These are phyloP conservation scores for Drosophila conformis DNA, from an alignment of 2,888 invertebrate genomes.

Conservation along the genomic window DNA sequence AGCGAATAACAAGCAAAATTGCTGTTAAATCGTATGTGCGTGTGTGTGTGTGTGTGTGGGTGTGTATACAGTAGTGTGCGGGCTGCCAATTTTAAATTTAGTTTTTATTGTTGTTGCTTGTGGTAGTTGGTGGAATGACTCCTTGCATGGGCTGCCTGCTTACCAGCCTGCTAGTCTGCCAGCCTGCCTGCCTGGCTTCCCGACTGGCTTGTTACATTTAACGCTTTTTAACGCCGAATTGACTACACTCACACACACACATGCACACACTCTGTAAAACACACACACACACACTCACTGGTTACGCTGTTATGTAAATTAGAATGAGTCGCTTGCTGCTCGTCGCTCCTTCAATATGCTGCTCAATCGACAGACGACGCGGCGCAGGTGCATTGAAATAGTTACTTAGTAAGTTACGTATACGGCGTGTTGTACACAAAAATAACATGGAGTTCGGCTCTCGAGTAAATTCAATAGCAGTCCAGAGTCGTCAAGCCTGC, in stretches of 20 bases:
- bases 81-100: conserved; percentile 68
- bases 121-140: conserved; percentile 54
- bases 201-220: conserved; percentile 65
- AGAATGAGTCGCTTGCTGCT: conserved; percentile 53
- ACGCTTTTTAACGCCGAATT: conserved; percentile 71
- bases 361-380: conserved; percentile 53
- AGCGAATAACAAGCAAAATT: conserved; percentile 71
- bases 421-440: conserved; percentile 35
- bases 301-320: conserved; percentile 73
- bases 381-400: conserved; percentile 69
- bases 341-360: conserved; percentile 41
- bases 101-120: conserved; percentile 63
- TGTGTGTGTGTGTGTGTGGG: conserved; percentile 10
- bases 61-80: conserved; percentile 37
- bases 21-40: conserved; percentile 40
- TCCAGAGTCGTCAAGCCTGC: conserved; percentile 27
- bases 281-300: conserved; percentile 11
- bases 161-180: conserved; percentile 6
- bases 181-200: conserved; percentile 12
- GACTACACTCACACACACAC: conserved; percentile 54
- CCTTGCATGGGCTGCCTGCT: conserved; percentile 16
- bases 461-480: conserved; percentile 29
- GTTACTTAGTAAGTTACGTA: conserved; percentile 41
- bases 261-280: conserved; percentile 3
- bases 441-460: conserved; percentile 26